Evolutionary conservation across 2,888 invertebrate genomes (phyloP), one percentile per base, ranked within the genome.

Genomic region (Dasysyrphus tricinctus): DNA sequence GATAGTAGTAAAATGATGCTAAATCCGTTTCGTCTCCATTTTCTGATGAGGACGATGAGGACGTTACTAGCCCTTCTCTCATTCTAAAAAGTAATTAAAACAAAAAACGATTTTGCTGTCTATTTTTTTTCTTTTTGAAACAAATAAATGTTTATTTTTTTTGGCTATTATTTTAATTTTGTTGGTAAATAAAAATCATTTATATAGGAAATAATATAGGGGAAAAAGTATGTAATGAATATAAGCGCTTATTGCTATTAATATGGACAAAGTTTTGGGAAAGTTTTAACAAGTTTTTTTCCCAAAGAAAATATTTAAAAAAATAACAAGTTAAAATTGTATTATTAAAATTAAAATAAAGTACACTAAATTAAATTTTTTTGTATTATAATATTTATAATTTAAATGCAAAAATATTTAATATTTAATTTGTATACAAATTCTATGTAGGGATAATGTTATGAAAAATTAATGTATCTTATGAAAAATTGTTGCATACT

Each of bases 71-170:
- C 76, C 69, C 88, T 80, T 88, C 81, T 82, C 79, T 88, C 74
- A 88, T 88, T 88, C 88, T 88, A 88, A 79, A 88, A 88, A 74
- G 82, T 82, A 82, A 79, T 74, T 49, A 88, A 78, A 85, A 78
- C 65, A 79, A 76, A 77, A 76, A 88, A 86, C 79, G 44, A 69
- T 70, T 59, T 86, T 77, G 57, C 75, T 44, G 51, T 65, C 49
- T 79, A 39, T 37, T 59, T 19, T 42, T 11, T 37, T 34, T 19
- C 47, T 74, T 74, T 59, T 80, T 44, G 74, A 32, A 44, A 8
- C 32, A 67, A 69, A 47, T 14, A 0, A 63, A 24, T 42, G 16
- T 29, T 34, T 12, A 39, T 70, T 78, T 24, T 83, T 14, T 7
- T 57, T 63, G n/a, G 32, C 47, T 42, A 16, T 59, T 39, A 16